Conservation (phyloP, 2,113 vertebrate species). For the Amia ocellicauda region DNA sequence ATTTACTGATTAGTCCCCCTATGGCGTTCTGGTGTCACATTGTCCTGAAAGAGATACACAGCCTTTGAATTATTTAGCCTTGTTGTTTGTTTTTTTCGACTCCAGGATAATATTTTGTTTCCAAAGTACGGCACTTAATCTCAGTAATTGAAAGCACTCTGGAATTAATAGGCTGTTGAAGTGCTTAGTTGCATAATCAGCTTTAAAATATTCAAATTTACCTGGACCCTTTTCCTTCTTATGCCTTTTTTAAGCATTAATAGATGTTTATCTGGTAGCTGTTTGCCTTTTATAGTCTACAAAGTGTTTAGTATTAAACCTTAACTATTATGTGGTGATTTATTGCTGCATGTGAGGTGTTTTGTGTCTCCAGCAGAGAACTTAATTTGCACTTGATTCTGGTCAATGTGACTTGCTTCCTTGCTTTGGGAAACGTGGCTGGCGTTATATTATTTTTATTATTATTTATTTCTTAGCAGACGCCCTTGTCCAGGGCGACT, state of each 20-base stretch:
- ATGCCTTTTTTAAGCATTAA: not conserved
- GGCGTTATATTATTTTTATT: too few species aligned
- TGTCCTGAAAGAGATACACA: constrained; percentile 19
- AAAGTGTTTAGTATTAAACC: too few species aligned
- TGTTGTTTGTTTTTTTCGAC: constrained; percentile 1
- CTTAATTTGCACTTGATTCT: too few species aligned
- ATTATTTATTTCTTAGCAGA: too few species aligned
- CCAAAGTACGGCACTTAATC: not conserved
- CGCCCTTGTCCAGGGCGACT: too few species aligned
- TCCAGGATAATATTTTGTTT: constrained; percentile 12
- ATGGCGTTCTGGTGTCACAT: constrained; percentile 3
- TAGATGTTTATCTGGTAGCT: too few species aligned
- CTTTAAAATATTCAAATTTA: not conserved
- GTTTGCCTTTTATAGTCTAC: too few species aligned
- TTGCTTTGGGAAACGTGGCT: too few species aligned
- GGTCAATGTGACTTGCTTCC: too few species aligned
- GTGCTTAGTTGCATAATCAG: not conserved
- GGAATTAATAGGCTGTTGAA: not conserved
- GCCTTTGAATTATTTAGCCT: constrained; percentile 23
- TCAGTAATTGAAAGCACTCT: not conserved
- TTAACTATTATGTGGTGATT: too few species aligned
- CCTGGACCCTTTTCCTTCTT: not conserved
- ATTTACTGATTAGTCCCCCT: not conserved
- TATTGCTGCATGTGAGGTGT: too few species aligned
- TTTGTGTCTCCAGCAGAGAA: too few species aligned